Percentiles rank a stretch among this genome's conserved stretches.
These are phyloP conservation scores for Alouatta palliata DNA, from an alignment of 2,113 vertebrate genomes.

Conservation along the genomic window DNA sequence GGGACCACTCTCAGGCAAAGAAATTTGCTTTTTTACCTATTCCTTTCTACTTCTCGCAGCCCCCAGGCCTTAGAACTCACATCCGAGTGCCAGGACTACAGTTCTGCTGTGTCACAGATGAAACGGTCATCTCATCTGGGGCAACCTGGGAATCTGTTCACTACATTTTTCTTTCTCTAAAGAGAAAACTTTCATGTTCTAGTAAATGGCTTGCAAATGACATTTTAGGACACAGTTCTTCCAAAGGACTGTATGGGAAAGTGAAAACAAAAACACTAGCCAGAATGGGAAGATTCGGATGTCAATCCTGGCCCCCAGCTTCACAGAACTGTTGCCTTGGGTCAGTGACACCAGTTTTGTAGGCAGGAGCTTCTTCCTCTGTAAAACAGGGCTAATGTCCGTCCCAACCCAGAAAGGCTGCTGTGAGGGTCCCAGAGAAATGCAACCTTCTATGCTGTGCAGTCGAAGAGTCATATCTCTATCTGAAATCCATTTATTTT, in stretches of 20 bases:
- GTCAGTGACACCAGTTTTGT: too few relatives aligned
- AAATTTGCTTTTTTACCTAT: background rate
- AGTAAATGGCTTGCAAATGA: background rate
- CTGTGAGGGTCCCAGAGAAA: too few relatives aligned
- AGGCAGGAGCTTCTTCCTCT: background rate
- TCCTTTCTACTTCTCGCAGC: background rate
- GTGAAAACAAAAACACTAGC: background rate
- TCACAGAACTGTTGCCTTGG: background rate
- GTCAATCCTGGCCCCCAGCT: background rate
- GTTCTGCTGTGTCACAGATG: too few relatives aligned
- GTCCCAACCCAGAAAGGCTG: background rate
- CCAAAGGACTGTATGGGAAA: background rate
- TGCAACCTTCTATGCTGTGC: background rate
- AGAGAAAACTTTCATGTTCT: background rate
- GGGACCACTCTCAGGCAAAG: background rate
- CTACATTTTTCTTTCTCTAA: background rate
- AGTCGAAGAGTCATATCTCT: background rate
- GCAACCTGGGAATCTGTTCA: background rate
- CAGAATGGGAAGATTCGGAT: too few relatives aligned
- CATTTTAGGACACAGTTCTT: background rate
- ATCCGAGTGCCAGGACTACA: background rate
- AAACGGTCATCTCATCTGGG: too few relatives aligned
- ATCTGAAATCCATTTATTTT: background rate
- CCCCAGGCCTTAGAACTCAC: background rate
- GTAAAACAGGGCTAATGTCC: background rate